Evolutionary conservation across 1,140 invertebrate species (phyloP).

Genomic region (Drosophila pandora): DNA sequence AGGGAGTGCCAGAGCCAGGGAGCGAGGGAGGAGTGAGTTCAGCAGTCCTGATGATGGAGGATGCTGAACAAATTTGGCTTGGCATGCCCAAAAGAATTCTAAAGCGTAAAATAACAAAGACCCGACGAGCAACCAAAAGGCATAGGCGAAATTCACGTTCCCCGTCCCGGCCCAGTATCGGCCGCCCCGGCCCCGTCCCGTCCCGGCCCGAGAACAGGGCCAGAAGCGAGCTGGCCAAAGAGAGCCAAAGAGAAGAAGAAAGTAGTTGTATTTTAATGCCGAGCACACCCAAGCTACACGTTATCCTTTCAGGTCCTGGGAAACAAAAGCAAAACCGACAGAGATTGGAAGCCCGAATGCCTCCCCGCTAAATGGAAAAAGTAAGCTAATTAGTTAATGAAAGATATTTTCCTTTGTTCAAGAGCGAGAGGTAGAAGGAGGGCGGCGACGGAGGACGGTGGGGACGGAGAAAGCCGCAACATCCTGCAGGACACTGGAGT

Average conservation of each 20-base stretch:
- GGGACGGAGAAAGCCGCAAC: conserved; percentile 13
- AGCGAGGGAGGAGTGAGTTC: not conserved
- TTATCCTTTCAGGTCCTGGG: conserved; percentile 61
- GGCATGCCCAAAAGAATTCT: conserved; percentile 75
- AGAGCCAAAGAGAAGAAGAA: conserved; percentile 3
- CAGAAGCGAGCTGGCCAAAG: not conserved
- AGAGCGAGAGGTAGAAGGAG: conserved; percentile 4
- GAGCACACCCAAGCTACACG: conserved; percentile 51
- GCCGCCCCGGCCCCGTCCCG: no score
- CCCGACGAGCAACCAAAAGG: conserved; percentile 50
- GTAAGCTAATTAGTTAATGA: conserved; percentile 82
- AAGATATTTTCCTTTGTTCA: conserved; percentile 78
- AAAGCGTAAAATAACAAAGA: conserved; percentile 81
- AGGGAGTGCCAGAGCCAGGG: not conserved
- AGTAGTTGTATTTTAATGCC: conserved; percentile 74
- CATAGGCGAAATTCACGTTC: conserved; percentile 7
- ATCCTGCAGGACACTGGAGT: conserved; percentile 6
- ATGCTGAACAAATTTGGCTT: conserved; percentile 75
- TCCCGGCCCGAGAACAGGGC: not conserved
- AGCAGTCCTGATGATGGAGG: conserved; percentile 29
- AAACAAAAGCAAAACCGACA: conserved; percentile 65
- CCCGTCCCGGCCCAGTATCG: not conserved
- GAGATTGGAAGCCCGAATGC: conserved; percentile 38
- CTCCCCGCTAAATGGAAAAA: conserved; percentile 54
- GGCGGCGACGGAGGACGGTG: not conserved